Evolutionary conservation across 2,888 invertebrate species (phyloP).

Genomic region (Malacosoma neustria): DNA sequence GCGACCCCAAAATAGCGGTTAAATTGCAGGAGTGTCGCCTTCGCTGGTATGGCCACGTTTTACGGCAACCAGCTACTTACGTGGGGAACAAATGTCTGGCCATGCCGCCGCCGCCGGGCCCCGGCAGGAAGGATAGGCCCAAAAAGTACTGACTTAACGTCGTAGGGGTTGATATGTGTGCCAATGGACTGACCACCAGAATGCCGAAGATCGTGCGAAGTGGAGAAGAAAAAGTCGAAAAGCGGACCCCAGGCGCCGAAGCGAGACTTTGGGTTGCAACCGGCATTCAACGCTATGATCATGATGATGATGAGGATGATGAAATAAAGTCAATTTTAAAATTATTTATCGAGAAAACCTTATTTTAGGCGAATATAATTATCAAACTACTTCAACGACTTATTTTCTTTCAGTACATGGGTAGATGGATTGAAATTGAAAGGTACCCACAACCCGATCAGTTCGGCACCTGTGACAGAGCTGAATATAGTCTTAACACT

Average conservation of each 20-base stretch:
- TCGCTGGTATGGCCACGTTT: not conserved
- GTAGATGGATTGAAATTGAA: constrained; percentile 78
- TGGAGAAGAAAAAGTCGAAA: no score
- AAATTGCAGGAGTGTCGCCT: not conserved
- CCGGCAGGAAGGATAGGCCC: not conserved
- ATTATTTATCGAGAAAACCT: no score
- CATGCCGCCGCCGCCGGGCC: not conserved
- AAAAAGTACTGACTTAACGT: not conserved
- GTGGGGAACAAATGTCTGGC: constrained; percentile 1
- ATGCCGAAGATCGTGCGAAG: no score
- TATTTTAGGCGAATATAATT: no score
- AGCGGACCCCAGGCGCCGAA: no score
- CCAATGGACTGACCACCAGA: no score
- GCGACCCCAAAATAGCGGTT: no score
- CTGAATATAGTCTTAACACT: constrained; percentile 57
- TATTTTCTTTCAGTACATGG: constrained; percentile 39
- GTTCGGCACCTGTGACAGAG: constrained; percentile 76
- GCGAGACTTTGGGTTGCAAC: no score
- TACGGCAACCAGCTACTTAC: not conserved
- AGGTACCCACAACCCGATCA: constrained; percentile 77
- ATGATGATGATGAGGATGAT: no score
- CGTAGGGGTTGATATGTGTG: not conserved
- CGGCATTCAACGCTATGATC: no score
- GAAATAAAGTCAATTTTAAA: no score
- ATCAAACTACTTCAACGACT: no score